Conservation (phyloP, 2,888 invertebrate species). For the Platypus cylindrus region DNA sequence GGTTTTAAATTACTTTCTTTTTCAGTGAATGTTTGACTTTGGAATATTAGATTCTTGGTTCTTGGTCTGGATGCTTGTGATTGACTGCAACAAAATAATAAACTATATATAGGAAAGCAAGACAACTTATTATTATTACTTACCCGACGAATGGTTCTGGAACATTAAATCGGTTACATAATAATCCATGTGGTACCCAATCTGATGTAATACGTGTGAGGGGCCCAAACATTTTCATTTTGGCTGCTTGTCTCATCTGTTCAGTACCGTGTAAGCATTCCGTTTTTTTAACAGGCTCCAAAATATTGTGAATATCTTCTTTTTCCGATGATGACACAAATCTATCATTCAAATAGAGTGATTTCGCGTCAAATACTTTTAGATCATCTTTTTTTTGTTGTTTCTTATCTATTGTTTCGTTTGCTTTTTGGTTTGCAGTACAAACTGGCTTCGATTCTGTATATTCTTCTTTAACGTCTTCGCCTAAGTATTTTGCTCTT, state of each 20-base stretch:
- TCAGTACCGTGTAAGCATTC: conserved; percentile 34
- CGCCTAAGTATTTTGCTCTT: conserved; percentile 27
- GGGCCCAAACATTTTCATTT: conserved; percentile 63
- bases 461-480: conserved; percentile 17
- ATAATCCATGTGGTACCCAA: conserved; percentile 74
- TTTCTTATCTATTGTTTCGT: conserved; percentile 1
- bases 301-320: conserved; percentile 34
- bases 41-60: conserved; percentile 62
- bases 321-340: conserved; percentile 48
- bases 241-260: conserved; percentile 56
- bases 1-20: conserved; percentile 21
- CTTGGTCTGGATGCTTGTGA: conserved; percentile 34
- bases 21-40: conserved; percentile 48
- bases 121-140: conserved; percentile 18
- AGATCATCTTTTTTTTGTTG: neutral
- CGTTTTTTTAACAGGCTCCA: conserved; percentile 26
- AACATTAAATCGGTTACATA: conserved; percentile 90
- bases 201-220: conserved; percentile 51
- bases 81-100: conserved; percentile 13
- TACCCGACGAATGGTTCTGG: conserved; percentile 67
- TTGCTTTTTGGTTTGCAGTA: conserved; percentile 2
- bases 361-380: conserved; percentile 13
- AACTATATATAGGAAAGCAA: neutral
- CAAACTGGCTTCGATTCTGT: conserved; percentile 16
- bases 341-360: conserved; percentile 35